Evolutionary conservation across 2,888 invertebrate genomes (phyloP), one percentile per base, ranked within the genome.

Genomic region (Campoplex nolae): DNA sequence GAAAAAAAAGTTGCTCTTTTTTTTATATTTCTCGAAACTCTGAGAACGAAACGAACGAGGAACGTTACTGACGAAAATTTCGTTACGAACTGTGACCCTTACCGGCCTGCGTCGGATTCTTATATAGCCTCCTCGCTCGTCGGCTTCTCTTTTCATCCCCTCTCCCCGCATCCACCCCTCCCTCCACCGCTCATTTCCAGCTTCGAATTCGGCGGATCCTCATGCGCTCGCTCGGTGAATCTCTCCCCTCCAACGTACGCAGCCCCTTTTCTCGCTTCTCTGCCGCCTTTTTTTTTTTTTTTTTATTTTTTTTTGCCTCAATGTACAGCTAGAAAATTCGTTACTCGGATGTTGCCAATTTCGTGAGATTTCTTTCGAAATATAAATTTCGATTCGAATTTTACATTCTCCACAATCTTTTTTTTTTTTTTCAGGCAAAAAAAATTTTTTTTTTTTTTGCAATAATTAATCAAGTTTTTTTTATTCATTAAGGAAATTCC

Each of bases 31-130:
- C n/a, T 13, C 38, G 51, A 32, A 73, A 28, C 51, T 68, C 48
- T 23, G 13, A 85, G 23, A 23, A 81, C 75, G 32, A 75, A 83
- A 75, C 67, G 28, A 32, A 32, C 58, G 65, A 48, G 88, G 58
- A 90, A 89, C 91, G 89, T 90, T 90, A 84, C 51, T 70, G 18
- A 89, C 89, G 87, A 90, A 90, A 90, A 90, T 90, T 90, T 90
- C 89, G 90, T 90, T 88, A 84, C 91, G 92, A 92, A 94, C 94
- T 94, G 93, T 93, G 93, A 91, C 93, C 93, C 93, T 93, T 92
- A 90, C 89, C 89, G 84, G 91, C 91, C 89, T 85, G 90, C 74
- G 91, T 88, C 88, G 90, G 91, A 91, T 90, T 90, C 91, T 93
- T 94, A 92, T 94, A 92, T 93, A 94, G 92, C 89, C 84, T 77